Evolutionary conservation across 2,888 invertebrate species (phyloP).

Genomic region (Coleophora flavipennella): DNA sequence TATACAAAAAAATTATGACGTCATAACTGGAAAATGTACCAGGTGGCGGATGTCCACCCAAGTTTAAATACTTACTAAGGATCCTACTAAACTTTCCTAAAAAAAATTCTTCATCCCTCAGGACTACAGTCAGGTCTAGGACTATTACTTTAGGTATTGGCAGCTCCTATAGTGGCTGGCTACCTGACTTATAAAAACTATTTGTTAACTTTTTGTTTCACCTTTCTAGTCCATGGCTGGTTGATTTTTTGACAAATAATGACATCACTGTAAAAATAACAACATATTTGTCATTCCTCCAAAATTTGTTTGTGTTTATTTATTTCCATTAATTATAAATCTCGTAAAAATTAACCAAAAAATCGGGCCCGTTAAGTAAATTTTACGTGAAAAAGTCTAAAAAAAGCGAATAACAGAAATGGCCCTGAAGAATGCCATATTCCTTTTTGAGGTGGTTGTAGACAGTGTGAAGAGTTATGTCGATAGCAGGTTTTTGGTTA

Average conservation of each 20-base stretch:
- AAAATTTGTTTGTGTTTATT: background rate
- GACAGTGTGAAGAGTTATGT: constrained; percentile 45
- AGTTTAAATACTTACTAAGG: no score
- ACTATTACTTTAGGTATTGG: no score
- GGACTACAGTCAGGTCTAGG: no score
- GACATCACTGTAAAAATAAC: background rate
- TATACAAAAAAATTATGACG: no score
- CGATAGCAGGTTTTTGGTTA: constrained; percentile 41
- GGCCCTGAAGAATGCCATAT: constrained; percentile 55
- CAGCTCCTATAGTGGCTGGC: no score
- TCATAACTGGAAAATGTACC: no score
- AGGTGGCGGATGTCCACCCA: no score
- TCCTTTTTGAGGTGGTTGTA: constrained; percentile 59
- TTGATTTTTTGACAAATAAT: background rate
- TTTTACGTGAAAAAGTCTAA: constrained; percentile 7
- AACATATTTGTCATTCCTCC: background rate
- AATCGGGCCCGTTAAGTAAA: background rate
- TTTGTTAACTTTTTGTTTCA: no score
- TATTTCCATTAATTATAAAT: background rate
- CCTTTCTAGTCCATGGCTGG: no score
- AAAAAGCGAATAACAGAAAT: constrained; percentile 28
- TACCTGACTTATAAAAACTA: background rate
- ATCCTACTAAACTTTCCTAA: no score
- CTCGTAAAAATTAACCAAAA: background rate
- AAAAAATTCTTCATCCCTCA: no score